Conservation (phyloP, 2,888 invertebrate species). For the Oscheius myriophilus region DNA sequence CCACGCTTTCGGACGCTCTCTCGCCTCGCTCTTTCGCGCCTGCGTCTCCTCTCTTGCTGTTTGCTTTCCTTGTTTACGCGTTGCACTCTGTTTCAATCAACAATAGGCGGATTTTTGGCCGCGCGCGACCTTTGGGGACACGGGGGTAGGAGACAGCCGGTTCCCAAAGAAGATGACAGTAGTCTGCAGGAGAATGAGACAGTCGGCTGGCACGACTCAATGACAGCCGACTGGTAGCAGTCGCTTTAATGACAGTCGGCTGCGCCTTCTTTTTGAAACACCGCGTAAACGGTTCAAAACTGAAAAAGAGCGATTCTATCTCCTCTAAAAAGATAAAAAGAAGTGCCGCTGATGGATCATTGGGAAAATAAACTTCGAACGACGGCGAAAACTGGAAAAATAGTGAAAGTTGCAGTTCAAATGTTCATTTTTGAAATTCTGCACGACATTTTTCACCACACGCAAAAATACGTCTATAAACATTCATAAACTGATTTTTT, state of each 20-base stretch:
- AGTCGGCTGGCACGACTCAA: slow-evolving; percentile 9
- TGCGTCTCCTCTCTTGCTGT: slow-evolving; percentile 23
- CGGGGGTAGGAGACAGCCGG: not conserved
- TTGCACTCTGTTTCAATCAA: slow-evolving; percentile 39
- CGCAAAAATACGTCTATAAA: too few species aligned
- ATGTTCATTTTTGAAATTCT: too few species aligned
- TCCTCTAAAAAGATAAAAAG: too few species aligned
- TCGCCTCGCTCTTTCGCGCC: slow-evolving; percentile 6
- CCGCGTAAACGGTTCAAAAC: too few species aligned
- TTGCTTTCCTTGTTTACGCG: slow-evolving; percentile 36
- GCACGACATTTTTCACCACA: too few species aligned
- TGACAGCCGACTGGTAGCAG: not conserved
- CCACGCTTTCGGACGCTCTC: not conserved
- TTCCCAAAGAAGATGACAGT: slow-evolving; percentile 2
- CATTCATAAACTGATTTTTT: too few species aligned
- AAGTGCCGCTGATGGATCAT: too few species aligned
- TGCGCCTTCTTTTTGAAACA: not conserved
- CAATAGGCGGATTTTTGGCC: slow-evolving; percentile 35
- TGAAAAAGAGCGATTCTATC: too few species aligned
- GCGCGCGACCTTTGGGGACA: slow-evolving; percentile 11
- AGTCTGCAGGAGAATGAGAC: not conserved
- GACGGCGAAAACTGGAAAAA: too few species aligned
- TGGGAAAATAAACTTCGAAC: too few species aligned
- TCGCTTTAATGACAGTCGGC: not conserved
- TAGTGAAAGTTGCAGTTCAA: too few species aligned